Evolutionary conservation across 2,888 invertebrate genomes (phyloP).

Genomic region (Zootermopsis nevadensis): DNA sequence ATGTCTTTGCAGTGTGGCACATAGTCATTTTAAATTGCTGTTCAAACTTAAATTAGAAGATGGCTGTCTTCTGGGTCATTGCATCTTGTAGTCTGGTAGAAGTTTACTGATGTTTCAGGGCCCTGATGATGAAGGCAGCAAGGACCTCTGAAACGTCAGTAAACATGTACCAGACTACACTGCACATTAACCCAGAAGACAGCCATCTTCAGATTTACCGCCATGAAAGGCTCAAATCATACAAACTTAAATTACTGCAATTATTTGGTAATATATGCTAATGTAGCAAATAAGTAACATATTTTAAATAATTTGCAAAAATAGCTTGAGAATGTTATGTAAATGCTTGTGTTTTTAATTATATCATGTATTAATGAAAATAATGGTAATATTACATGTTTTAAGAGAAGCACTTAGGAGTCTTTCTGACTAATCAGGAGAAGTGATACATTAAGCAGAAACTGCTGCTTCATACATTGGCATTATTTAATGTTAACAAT

Average conservation of each 20-base stretch:
- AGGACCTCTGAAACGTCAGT: too few relatives aligned
- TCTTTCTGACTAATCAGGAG: not conserved
- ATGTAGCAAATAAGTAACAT: not conserved
- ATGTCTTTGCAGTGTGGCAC: not conserved
- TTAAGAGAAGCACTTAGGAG: slow-evolving; percentile 16
- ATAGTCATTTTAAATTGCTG: not conserved
- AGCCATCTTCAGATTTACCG: too few relatives aligned
- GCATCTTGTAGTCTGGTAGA: too few relatives aligned
- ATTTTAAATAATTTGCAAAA: not conserved
- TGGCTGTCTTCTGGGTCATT: too few relatives aligned
- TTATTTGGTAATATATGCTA: not conserved
- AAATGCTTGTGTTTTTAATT: not conserved
- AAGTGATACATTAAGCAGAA: too few relatives aligned
- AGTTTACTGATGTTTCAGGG: too few relatives aligned
- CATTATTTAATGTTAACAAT: too few relatives aligned
- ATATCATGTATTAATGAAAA: not conserved
- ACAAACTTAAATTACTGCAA: not conserved
- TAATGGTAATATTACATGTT: slow-evolving; percentile 1
- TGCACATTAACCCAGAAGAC: too few relatives aligned
- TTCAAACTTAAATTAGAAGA: not conserved
- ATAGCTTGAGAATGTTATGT: not conserved
- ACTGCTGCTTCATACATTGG: too few relatives aligned
- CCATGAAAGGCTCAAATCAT: too few relatives aligned
- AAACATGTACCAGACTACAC: too few relatives aligned
- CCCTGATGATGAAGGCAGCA: too few relatives aligned